These are phyloP conservation scores for Physocephala rufipes DNA, from an alignment of 2,888 invertebrate species.

Conservation along the genomic window DNA sequence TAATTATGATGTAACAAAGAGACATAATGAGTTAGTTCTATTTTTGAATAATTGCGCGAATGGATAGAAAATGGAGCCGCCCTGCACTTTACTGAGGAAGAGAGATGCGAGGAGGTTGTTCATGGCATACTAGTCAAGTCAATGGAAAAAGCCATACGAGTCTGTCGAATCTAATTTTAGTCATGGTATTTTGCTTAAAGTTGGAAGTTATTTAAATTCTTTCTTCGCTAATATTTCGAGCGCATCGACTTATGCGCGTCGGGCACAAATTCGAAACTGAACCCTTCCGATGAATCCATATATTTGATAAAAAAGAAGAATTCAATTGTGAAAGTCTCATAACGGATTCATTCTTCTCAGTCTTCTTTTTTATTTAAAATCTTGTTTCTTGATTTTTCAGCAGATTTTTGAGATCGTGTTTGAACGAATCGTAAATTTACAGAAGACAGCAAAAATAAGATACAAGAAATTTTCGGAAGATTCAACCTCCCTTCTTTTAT, in stretches of 20 bases:
- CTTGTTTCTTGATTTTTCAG: neutral
- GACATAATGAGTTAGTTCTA: too few relatives aligned
- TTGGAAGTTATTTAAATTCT: conserved; percentile 36
- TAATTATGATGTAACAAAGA: too few relatives aligned
- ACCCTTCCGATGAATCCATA: conserved; percentile 35
- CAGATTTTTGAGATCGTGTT: neutral
- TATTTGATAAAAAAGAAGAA: too few relatives aligned
- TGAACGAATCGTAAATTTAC: neutral
- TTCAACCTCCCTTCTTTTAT: too few relatives aligned
- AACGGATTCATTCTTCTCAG: conserved; percentile 1
- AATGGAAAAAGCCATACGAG: too few relatives aligned
- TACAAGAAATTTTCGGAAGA: neutral
- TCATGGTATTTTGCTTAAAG: conserved; percentile 35
- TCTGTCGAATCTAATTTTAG: too few relatives aligned
- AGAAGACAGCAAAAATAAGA: neutral
- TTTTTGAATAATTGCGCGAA: too few relatives aligned
- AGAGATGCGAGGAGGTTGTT: too few relatives aligned
- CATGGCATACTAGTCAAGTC: too few relatives aligned
- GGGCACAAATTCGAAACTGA: neutral
- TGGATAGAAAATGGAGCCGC: too few relatives aligned
- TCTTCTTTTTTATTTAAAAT: neutral
- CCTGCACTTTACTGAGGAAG: too few relatives aligned
- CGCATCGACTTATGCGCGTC: neutral
- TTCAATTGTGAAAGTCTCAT: conserved; percentile 27
- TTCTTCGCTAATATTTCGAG: conserved; percentile 23